A percentile compares a stretch with the other conserved stretches of the same genome.
These are phyloP conservation scores for Bombus waltoni DNA, from an alignment of 1,140 invertebrate genomes.

Conservation along the genomic window DNA sequence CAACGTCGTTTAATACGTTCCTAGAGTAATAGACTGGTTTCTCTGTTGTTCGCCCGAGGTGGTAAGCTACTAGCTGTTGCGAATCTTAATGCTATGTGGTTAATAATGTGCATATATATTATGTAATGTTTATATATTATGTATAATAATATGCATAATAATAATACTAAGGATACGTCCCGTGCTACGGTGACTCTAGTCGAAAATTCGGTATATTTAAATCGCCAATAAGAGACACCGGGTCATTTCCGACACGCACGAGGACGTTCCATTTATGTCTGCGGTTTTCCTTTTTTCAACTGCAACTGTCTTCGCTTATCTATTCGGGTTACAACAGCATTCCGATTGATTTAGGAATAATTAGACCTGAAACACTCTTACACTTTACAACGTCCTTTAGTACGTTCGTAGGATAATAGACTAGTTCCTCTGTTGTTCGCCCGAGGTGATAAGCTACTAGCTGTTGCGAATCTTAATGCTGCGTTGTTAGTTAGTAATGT, in stretches of 20 bases:
- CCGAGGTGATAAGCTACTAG: slow-evolving; percentile 27
- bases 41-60: neutral
- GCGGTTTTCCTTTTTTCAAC: too few relatives aligned
- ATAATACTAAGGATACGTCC: neutral
- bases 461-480: slow-evolving; percentile 25
- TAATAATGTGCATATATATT: neutral
- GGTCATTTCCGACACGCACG: neutral
- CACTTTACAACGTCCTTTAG: slow-evolving; percentile 22
- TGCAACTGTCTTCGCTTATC: too few relatives aligned
- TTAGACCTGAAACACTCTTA: slow-evolving; percentile 56
- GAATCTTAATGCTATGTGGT: slow-evolving; percentile 19
- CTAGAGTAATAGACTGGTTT: slow-evolving; percentile 56
- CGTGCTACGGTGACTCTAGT: neutral
- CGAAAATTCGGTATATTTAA: neutral
- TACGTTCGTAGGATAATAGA: slow-evolving; percentile 51
- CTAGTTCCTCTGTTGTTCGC: slow-evolving; percentile 20
- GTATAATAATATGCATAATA: neutral
- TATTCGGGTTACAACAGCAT: neutral
- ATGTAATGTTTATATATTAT: too few relatives aligned
- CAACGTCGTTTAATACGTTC: slow-evolving; percentile 12
- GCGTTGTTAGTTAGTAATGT: slow-evolving; percentile 1
- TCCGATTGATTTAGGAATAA: slow-evolving; percentile 57
- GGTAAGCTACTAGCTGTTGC: slow-evolving; percentile 37
- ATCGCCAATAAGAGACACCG: neutral
- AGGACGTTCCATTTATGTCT: neutral